Evolutionary conservation across 1,140 invertebrate genomes (phyloP).

Genomic region (Platyscapa corneri): DNA sequence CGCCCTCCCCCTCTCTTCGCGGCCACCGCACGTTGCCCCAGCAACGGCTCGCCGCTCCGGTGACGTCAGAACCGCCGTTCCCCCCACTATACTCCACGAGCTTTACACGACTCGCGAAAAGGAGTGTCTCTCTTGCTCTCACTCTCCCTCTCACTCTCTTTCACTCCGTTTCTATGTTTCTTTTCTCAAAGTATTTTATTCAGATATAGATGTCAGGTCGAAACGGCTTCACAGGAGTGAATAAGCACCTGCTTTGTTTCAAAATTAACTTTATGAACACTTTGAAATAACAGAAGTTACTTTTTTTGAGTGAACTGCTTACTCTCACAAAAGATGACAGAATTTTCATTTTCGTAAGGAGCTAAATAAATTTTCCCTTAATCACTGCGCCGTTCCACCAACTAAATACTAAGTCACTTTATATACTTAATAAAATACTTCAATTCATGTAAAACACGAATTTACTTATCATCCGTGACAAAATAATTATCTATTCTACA

Average conservation of each 20-base stretch:
- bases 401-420: neutral
- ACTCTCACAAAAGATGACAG: neutral
- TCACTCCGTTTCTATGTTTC: neutral
- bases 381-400: neutral
- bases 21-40: constrained; percentile 20
- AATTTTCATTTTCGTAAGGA: neutral
- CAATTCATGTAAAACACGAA: neutral
- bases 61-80: constrained; percentile 29
- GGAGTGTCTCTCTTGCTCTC: too few relatives aligned
- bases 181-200: constrained; percentile 6
- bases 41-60: constrained; percentile 34
- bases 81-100: neutral
- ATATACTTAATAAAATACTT: neutral
- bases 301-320: neutral
- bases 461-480: neutral
- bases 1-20: constrained; percentile 27
- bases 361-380: neutral
- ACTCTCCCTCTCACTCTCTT: neutral
- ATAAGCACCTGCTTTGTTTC: constrained; percentile 12
- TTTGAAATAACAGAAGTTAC: neutral
- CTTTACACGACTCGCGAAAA: neutral
- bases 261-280: neutral
- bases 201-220: neutral
- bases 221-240: neutral
- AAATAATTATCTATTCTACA: neutral